A percentile compares a stretch with the other conserved stretches of the same genome.
These are phyloP conservation scores for Orbicella faveolata DNA, from an alignment of 64 coral and sea anemone species.

Conservation along the genomic window DNA sequence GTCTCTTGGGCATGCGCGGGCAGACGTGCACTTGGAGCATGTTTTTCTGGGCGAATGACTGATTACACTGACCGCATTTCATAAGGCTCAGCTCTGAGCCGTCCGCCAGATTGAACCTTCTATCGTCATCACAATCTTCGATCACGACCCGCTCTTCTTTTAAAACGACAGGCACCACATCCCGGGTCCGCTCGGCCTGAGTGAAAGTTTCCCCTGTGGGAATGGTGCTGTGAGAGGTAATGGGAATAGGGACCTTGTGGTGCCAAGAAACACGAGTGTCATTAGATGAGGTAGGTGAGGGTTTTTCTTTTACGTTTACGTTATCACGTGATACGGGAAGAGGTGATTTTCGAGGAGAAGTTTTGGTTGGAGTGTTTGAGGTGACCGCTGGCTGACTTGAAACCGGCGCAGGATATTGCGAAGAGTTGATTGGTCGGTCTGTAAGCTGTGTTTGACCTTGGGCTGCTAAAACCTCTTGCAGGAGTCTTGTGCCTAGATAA, in stretches of 20 bases:
- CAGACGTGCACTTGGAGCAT: conserved; percentile 67
- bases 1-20: conserved; percentile 51
- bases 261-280: conserved; percentile 27
- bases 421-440: neutral
- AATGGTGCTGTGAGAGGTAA: neutral
- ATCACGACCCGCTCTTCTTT: conserved; percentile 30
- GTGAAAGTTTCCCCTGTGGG: neutral
- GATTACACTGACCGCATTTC: conserved; percentile 71
- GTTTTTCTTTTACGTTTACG: neutral
- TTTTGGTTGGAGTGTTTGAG: neutral
- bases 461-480: conserved; percentile 39
- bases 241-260: neutral
- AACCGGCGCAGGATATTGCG: neutral
- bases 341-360: conserved; percentile 14
- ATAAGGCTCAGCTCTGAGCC: conserved; percentile 33
- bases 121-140: conserved; percentile 37
- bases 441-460: conserved; percentile 27
- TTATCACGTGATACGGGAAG: conserved; percentile 2
- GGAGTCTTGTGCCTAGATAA: conserved; percentile 29
- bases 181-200: neutral
- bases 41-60: conserved; percentile 57
- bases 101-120: conserved; percentile 1
- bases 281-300: neutral
- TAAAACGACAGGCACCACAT: neutral
- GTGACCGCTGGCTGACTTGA: conserved; percentile 21